These are phyloP conservation scores for Caloenas nicobarica DNA, from an alignment of 2,113 vertebrate genomes.

Conservation along the genomic window DNA sequence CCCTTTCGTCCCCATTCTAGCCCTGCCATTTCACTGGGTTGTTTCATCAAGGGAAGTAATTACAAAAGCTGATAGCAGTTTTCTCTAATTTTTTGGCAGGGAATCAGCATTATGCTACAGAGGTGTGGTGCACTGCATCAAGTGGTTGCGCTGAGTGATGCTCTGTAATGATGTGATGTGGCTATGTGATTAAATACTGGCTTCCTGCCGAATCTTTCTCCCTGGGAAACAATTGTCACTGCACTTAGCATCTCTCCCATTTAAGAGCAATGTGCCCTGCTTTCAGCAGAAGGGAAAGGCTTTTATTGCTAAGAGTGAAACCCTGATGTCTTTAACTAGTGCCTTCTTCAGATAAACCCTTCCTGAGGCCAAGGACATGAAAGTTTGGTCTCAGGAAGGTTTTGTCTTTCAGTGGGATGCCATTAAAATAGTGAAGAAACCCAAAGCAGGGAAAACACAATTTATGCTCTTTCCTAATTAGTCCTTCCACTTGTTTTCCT, in stretches of 20 bases:
- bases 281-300: conserved; percentile 14
- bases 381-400: not conserved
- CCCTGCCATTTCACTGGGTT: conserved; percentile 29
- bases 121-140: conserved; percentile 60
- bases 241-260: conserved; percentile 56
- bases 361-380: not conserved
- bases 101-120: conserved; percentile 57
- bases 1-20: not conserved
- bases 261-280: not conserved
- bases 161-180: conserved; percentile 69
- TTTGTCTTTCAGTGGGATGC: not conserved
- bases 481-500: not conserved
- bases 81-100: conserved; percentile 58
- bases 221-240: conserved; percentile 66
- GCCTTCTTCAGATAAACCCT: conserved; percentile 13
- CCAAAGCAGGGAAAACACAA: not conserved
- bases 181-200: conserved; percentile 72
- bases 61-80: conserved; percentile 62
- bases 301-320: conserved; percentile 11
- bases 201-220: conserved; percentile 70
- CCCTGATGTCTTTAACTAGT: not conserved
- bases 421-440: not conserved
- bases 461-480: not conserved
- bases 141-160: conserved; percentile 62
- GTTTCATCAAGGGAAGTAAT: conserved; percentile 67